Evolutionary conservation across 2,888 invertebrate genomes (phyloP).

Genomic region (Emmelina monodactyla): DNA sequence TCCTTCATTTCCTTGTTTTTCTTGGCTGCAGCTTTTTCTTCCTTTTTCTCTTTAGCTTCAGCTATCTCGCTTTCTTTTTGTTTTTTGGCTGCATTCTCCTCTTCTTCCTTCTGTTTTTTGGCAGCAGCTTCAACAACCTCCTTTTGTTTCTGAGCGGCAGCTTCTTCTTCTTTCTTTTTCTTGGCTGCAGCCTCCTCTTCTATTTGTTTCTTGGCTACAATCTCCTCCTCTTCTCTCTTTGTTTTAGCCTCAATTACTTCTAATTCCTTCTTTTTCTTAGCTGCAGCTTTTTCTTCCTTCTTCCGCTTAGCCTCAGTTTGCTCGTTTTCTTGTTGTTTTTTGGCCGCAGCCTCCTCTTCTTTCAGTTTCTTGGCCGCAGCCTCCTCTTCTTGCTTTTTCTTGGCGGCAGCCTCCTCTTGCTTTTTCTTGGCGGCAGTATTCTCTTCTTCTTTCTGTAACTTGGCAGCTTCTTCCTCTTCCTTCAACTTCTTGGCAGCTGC

Average conservation of each 20-base stretch:
- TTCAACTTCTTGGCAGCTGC: not conserved
- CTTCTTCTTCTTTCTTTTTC: not conserved
- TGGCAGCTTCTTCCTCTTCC: conserved; percentile 1
- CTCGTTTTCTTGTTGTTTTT: not conserved
- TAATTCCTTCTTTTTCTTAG: not conserved
- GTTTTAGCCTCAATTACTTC: not conserved
- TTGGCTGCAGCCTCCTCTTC: not conserved
- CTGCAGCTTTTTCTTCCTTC: not conserved
- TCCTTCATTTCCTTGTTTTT: conserved; percentile 7
- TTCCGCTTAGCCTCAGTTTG: not conserved
- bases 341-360: not conserved
- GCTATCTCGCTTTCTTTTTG: conserved; percentile 2
- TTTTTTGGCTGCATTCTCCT: not conserved
- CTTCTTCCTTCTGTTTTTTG: not conserved
- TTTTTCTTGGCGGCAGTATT: not conserved
- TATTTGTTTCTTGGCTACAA: not conserved
- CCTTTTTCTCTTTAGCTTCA: conserved; percentile 13
- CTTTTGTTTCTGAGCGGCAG: not conserved
- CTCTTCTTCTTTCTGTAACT: not conserved
- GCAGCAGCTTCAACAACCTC: not conserved
- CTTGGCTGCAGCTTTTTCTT: conserved; percentile 8
- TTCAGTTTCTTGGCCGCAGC: conserved; percentile 9
- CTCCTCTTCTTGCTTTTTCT: not conserved
- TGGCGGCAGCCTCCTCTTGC: not conserved
- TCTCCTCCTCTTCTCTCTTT: too few species aligned